Evolutionary conservation across 2,797 vertebrate species (phyloP).

Genomic region (Molossus alvarezi): DNA sequence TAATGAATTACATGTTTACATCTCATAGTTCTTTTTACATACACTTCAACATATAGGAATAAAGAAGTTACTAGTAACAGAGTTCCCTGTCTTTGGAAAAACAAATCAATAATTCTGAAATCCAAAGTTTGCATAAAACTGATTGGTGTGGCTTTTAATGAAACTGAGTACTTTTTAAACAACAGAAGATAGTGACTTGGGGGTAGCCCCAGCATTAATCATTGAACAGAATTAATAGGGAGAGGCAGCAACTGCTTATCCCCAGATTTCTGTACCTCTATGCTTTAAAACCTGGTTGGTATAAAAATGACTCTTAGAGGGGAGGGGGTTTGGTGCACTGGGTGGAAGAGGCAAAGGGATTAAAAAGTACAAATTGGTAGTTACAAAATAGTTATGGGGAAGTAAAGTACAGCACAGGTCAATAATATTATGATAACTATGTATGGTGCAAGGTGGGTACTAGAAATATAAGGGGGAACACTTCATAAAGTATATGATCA

Average conservation of each 20-base stretch:
- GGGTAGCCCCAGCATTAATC: not conserved
- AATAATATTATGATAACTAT: not conserved
- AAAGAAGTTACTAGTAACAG: not conserved
- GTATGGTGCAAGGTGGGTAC: not conserved
- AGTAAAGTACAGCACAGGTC: not conserved
- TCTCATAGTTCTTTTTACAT: not conserved
- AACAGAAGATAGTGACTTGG: not conserved
- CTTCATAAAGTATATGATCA: not conserved
- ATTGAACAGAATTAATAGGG: not conserved
- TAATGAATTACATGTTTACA: not conserved
- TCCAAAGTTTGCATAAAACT: slow-evolving; percentile 5
- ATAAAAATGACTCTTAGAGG: not conserved
- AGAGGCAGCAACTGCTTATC: not conserved
- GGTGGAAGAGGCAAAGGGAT: not conserved
- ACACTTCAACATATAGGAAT: not conserved
- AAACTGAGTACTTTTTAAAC: slow-evolving; percentile 40
- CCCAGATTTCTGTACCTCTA: not conserved
- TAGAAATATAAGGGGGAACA: not conserved
- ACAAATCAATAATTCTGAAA: not conserved
- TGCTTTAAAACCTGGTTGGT: slow-evolving; percentile 23
- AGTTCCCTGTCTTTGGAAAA: slow-evolving; percentile 7
- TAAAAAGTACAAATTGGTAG: not conserved
- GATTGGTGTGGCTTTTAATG: not conserved
- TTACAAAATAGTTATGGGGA: not conserved
- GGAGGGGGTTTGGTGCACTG: no score